These are phyloP conservation scores for Pangasius macronema DNA, from an alignment of 2,797 vertebrate species.

Conservation along the genomic window DNA sequence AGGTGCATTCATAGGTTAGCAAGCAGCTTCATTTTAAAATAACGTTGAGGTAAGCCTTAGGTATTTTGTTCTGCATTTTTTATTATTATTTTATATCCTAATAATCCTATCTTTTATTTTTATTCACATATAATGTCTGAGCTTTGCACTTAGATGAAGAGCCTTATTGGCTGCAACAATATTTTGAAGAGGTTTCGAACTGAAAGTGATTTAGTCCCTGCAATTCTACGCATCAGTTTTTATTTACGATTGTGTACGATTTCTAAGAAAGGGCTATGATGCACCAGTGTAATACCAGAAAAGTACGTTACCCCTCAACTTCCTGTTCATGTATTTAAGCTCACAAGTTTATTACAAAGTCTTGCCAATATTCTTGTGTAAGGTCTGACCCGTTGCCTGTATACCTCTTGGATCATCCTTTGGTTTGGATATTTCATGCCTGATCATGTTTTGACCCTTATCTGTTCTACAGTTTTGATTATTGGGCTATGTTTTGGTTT, in stretches of 20 bases:
- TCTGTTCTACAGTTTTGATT: neutral
- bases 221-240: neutral
- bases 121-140: neutral
- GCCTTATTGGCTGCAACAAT: neutral
- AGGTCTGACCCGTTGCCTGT: neutral
- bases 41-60: neutral
- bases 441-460: neutral
- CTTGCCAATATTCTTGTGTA: neutral
- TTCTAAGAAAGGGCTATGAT: neutral
- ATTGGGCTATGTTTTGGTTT: neutral
- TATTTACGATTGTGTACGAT: neutral
- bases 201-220: neutral
- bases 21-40: neutral
- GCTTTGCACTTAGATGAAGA: neutral
- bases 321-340: neutral
- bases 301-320: neutral
- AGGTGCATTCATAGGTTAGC: neutral
- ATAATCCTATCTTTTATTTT: neutral
- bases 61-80: neutral
- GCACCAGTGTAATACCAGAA: neutral
- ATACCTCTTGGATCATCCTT: neutral
- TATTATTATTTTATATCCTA: neutral
- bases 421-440: neutral
- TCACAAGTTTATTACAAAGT: neutral
- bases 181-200: neutral